Percentiles rank a stretch among this genome's conserved stretches.
These are phyloP conservation scores for Gobionotothen gibberifrons DNA, from an alignment of 2,797 vertebrate species.

Conservation along the genomic window DNA sequence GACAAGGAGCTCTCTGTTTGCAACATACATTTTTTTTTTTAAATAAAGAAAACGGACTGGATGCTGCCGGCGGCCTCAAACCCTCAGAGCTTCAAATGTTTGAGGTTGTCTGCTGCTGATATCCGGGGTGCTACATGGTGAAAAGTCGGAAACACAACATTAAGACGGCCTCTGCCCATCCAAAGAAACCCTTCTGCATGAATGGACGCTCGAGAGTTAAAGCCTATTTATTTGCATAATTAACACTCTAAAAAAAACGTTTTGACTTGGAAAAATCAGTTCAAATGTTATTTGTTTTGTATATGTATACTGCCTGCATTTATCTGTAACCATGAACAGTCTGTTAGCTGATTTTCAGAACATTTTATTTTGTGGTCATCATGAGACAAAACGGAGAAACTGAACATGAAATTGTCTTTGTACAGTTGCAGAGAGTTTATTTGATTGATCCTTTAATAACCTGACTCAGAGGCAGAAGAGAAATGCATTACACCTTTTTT, in stretches of 20 bases:
- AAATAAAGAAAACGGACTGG: neutral
- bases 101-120: slow-evolving; percentile 25
- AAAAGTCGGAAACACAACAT: slow-evolving; percentile 20
- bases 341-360: slow-evolving; percentile 35
- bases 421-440: slow-evolving; percentile 52
- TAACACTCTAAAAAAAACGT: slow-evolving; percentile 30
- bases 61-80: slow-evolving; percentile 1
- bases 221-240: slow-evolving; percentile 71
- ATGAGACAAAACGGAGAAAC: slow-evolving; percentile 45
- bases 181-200: slow-evolving; percentile 53
- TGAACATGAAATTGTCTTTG: slow-evolving; percentile 45
- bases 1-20: slow-evolving; percentile 10
- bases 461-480: slow-evolving; percentile 53
- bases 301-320: slow-evolving; percentile 63
- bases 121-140: slow-evolving; percentile 27
- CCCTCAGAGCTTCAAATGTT: slow-evolving; percentile 32
- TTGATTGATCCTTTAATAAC: slow-evolving; percentile 50
- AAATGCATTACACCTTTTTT: slow-evolving; percentile 57
- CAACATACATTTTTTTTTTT: neutral
- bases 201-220: slow-evolving; percentile 51
- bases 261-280: slow-evolving; percentile 36
- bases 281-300: slow-evolving; percentile 32
- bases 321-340: slow-evolving; percentile 59
- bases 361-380: slow-evolving; percentile 30
- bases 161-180: slow-evolving; percentile 8